These are phyloP conservation scores for Tetraodon nigroviridis DNA, from an alignment of 2,113 vertebrate genomes.

Conservation along the genomic window DNA sequence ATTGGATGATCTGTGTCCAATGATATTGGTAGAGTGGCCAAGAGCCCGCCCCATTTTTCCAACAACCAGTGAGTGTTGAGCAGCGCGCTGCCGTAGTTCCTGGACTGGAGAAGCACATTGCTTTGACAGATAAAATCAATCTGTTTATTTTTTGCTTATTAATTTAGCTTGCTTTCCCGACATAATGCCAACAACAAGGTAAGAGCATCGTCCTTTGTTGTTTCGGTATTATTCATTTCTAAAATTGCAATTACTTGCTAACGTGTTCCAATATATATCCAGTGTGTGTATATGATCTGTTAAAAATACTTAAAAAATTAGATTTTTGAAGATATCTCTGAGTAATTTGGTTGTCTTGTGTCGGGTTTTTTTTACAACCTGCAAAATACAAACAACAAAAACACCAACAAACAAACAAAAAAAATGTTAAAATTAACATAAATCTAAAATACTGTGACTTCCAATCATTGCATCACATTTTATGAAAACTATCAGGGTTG, in stretches of 20 bases:
- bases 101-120: constrained; percentile 60
- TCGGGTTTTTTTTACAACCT: too few relatives aligned
- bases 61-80: constrained; percentile 40
- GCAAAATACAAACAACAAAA: background rate
- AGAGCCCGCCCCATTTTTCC: constrained; percentile 36
- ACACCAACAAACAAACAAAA: background rate
- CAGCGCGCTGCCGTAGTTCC: constrained; percentile 33
- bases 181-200: constrained; percentile 73
- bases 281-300: too few relatives aligned
- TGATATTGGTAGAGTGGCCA: background rate
- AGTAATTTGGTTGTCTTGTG: too few relatives aligned
- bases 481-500: constrained; percentile 3
- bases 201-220: constrained; percentile 28
- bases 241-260: too few relatives aligned
- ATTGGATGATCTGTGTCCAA: constrained; percentile 47
- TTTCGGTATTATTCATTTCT: too few relatives aligned
- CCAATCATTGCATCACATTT: constrained; percentile 2
- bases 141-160: constrained; percentile 27
- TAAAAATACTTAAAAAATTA: too few relatives aligned
- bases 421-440: background rate
- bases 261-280: too few relatives aligned
- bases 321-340: too few relatives aligned
- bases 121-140: constrained; percentile 34
- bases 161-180: constrained; percentile 24
- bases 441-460: background rate